These are phyloP conservation scores for Philereme vetulata DNA, from an alignment of 2,888 invertebrate genomes.

Conservation along the genomic window DNA sequence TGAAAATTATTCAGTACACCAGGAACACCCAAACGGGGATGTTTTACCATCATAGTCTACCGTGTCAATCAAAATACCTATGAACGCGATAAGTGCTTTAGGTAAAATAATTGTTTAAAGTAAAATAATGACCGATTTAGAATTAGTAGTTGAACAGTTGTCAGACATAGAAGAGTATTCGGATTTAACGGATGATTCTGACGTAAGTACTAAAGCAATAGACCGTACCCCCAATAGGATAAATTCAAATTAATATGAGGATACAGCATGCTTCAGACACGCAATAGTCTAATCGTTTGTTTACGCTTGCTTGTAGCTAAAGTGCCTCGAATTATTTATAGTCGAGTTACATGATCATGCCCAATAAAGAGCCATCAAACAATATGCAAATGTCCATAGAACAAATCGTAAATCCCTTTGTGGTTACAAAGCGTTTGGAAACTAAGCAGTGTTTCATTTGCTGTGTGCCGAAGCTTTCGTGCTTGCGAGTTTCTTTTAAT, in stretches of 20 bases:
- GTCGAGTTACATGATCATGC: slow-evolving; percentile 73
- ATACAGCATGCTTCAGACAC: slow-evolving; percentile 59
- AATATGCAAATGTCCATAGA: slow-evolving; percentile 73
- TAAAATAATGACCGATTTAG: slow-evolving; percentile 40
- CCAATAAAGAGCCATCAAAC: slow-evolving; percentile 74
- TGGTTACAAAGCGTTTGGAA: slow-evolving; percentile 58
- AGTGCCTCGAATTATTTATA: slow-evolving; percentile 73
- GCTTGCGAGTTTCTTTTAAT: slow-evolving; percentile 54
- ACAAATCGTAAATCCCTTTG: slow-evolving; percentile 67
- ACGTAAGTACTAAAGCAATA: slow-evolving; percentile 58
- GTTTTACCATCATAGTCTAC: slow-evolving; percentile 7
- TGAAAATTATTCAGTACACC: slow-evolving; percentile 37
- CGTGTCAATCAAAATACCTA: not conserved
- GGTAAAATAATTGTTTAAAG: slow-evolving; percentile 11
- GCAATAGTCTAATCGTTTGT: slow-evolving; percentile 74
- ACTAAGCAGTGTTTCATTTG: slow-evolving; percentile 67
- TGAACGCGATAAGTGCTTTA: not conserved
- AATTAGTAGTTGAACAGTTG: slow-evolving; percentile 23
- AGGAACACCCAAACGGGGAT: slow-evolving; percentile 15
- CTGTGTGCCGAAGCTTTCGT: slow-evolving; percentile 61
- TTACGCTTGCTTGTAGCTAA: slow-evolving; percentile 74
- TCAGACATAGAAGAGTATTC: slow-evolving; percentile 36
- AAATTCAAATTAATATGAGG: slow-evolving; percentile 53
- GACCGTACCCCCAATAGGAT: slow-evolving; percentile 24
- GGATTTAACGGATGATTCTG: slow-evolving; percentile 56